Evolutionary conservation across 1,140 invertebrate genomes (phyloP).

Genomic region (Leptinotarsa texana): DNA sequence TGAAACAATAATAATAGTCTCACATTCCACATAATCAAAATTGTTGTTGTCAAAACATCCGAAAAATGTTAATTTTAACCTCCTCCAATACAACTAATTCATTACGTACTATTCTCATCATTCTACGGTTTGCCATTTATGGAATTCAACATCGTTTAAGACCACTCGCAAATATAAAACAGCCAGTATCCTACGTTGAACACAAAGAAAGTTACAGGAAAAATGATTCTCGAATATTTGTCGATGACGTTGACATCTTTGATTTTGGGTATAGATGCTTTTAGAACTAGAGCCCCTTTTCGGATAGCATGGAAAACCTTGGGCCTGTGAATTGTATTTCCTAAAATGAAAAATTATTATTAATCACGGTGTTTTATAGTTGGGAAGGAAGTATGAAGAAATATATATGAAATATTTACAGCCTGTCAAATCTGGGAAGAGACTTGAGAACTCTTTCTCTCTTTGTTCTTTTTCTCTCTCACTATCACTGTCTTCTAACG

Average conservation of each 20-base stretch:
- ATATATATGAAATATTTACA: too few species aligned
- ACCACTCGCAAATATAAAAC: constrained; percentile 81
- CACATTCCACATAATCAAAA: too few species aligned
- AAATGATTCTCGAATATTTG: constrained; percentile 91
- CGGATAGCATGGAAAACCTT: constrained; percentile 78
- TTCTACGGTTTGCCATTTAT: neutral
- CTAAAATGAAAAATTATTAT: constrained; percentile 52
- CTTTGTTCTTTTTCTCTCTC: too few species aligned
- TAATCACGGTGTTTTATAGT: neutral
- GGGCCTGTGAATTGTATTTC: constrained; percentile 60
- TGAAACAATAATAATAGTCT: too few species aligned
- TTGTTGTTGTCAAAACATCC: too few species aligned
- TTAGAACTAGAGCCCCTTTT: constrained; percentile 76
- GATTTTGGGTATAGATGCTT: constrained; percentile 87
- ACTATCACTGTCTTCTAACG: too few species aligned
- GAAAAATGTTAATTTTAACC: too few species aligned
- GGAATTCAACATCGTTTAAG: neutral
- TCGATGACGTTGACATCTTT: constrained; percentile 97
- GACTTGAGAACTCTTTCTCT: too few species aligned
- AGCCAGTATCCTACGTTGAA: constrained; percentile 95
- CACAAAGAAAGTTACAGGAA: constrained; percentile 90
- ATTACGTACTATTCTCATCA: too few species aligned
- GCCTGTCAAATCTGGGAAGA: too few species aligned
- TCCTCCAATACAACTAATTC: too few species aligned
- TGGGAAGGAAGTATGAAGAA: too few species aligned